Percentiles rank a stretch among this genome's conserved stretches.
phyloP scores from a whole-genome alignment of 2,113 vertebrate genomes.

The Leuciscus idus region DNA sequence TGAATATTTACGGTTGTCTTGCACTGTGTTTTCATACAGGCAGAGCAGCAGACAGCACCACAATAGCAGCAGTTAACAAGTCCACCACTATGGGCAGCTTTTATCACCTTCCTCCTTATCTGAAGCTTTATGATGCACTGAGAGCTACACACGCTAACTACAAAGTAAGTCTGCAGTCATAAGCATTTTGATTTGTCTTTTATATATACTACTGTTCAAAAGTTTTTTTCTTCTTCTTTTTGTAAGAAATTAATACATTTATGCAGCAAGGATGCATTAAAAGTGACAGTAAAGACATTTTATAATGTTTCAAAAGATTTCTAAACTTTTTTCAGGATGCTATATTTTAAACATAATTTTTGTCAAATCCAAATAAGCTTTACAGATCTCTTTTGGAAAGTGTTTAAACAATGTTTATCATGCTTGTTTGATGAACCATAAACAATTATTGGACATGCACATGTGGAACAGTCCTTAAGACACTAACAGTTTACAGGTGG shows the following conservation, averaged over 20 bases:
- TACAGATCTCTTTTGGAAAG: too few species aligned
- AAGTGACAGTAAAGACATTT: neutral
- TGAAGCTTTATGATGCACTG: constrained; percentile 94
- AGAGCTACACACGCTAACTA: constrained; percentile 97
- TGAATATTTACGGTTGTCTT: constrained; percentile 21
- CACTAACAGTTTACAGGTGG: too few species aligned
- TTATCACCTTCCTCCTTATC: constrained; percentile 93
- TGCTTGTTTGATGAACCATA: too few species aligned
- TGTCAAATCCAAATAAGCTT: too few species aligned
- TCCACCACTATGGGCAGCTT: constrained; percentile 91
- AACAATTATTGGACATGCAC: too few species aligned
- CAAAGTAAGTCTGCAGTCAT: constrained; percentile 78
- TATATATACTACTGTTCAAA: neutral
- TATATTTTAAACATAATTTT: too few species aligned
- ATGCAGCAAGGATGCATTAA: neutral
- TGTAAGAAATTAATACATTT: neutral
- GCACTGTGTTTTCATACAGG: constrained; percentile 71
- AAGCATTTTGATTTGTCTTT: neutral
- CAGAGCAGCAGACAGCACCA: constrained; percentile 82
- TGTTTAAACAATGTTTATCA: too few species aligned
- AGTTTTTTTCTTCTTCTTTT: neutral
- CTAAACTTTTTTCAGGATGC: too few species aligned
- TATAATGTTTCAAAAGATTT: too few species aligned
- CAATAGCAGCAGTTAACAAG: constrained; percentile 83
- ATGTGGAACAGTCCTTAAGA: too few species aligned